Base-by-base conservation (phyloP, 1,140 invertebrate species). In the Sminthurides bifidus region DNA sequence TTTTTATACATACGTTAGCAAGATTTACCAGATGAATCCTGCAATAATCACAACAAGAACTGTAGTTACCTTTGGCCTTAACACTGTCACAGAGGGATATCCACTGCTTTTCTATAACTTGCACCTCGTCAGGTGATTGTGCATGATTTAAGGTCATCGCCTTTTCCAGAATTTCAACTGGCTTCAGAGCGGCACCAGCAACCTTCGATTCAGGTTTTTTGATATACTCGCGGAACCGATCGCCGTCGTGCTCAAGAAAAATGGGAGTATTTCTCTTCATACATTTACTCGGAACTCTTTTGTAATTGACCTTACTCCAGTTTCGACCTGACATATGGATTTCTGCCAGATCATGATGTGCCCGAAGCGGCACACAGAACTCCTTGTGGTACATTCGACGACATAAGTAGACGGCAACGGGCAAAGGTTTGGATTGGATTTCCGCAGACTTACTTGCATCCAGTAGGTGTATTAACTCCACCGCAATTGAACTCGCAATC, bases 131-230 rank as follows among this genome's bases (percentile, higher is more conserved):
- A 26, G 45, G 30, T 29, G 35, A 14, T 5, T 27, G 6, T 17
- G 12, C 10, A 3, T 24, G 21, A 24, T 23, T 21, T 1, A 49
- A 15, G 0, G 0, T 35, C 55, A 59, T 56, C 3, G 50, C 27
- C 26, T 46, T n/a, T 1, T 26, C 17, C 19, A 64, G 40, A 15
- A 64, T 41, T 51, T 64, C 52, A 3, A 54, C 49, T 23, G 62
- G 62, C 37, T 61, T 58, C 27, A 64, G 38, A n/a, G 49, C 56
- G 21, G 56, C 62, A 21, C 62, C 62, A 3, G 62, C 59, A 1
- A 61, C 56, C 24, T 61, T 61, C 3, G 14, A 44, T 14, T 49
- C 45, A 2, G 45, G 45, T 27, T 41, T 53, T 12, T 23, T 35
- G n/a, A 63, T 24, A 44, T 30, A 63, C 5, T 26, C 12, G 8